These are phyloP conservation scores for Adelognathus sp. DNA, from an alignment of 2,888 invertebrate genomes.

Conservation along the genomic window DNA sequence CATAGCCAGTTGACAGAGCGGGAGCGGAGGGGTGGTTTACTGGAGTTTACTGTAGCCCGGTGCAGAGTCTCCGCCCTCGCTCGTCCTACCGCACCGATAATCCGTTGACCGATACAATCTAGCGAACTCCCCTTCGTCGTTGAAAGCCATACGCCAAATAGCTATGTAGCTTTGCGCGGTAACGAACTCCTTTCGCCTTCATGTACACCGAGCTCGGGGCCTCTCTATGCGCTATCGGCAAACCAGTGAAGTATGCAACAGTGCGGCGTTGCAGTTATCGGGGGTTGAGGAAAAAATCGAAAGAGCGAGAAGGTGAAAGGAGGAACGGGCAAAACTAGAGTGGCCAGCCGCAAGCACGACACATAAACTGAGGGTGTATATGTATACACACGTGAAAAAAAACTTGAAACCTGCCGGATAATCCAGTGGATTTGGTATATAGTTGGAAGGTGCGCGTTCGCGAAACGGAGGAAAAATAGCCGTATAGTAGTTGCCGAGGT, in stretches of 20 bases:
- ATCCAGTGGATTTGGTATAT: conserved; percentile 50
- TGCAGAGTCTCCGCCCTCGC: conserved; percentile 16
- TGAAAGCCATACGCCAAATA: conserved; percentile 45
- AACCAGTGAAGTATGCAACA: conserved; percentile 48
- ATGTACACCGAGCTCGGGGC: conserved; percentile 11
- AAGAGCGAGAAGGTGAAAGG: conserved; percentile 13
- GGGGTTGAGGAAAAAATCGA: conserved; percentile 5
- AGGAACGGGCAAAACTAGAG: conserved; percentile 17
- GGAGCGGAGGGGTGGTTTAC: conserved; percentile 22
- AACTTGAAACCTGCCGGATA: conserved; percentile 38
- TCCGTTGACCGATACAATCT: conserved; percentile 47
- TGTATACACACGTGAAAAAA: conserved; percentile 28
- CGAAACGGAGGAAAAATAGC: conserved; percentile 38
- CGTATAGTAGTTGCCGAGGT: conserved; percentile 39
- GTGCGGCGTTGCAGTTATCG: conserved; percentile 12
- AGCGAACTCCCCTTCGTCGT: conserved; percentile 58
- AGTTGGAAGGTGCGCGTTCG: conserved; percentile 40
- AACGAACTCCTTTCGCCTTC: conserved; percentile 46
- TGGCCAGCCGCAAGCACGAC: conserved; percentile 26
- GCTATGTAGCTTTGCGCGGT: conserved; percentile 15
- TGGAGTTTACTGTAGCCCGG: conserved; percentile 37
- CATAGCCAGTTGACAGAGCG: conserved; percentile 47
- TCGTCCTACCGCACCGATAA: conserved; percentile 45
- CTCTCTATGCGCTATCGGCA: conserved; percentile 21
- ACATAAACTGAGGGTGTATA: conserved; percentile 22